A percentile compares a stretch with the other conserved stretches of the same genome.
These are phyloP conservation scores for Numenius arquata DNA, from an alignment of 2,113 vertebrate species.

Conservation along the genomic window DNA sequence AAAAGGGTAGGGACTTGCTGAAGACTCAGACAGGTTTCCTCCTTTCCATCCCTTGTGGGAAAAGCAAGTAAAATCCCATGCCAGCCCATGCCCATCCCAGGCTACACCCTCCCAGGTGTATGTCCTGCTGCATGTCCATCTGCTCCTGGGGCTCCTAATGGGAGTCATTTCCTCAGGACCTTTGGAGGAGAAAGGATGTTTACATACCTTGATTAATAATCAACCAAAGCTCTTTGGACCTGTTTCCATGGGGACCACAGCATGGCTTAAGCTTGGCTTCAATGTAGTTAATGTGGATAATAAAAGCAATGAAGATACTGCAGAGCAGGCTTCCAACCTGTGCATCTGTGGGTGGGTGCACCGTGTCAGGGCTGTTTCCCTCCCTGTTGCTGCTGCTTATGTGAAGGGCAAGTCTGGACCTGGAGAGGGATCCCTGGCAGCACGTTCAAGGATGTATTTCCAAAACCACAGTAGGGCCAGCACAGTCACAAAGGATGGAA, in stretches of 20 bases:
- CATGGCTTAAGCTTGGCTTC: neutral
- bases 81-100: neutral
- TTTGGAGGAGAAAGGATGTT: neutral
- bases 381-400: neutral
- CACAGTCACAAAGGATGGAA: neutral
- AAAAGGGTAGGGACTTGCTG: neutral
- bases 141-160: neutral
- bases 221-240: constrained; percentile 14
- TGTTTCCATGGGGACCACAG: constrained; percentile 55
- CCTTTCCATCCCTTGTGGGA: neutral
- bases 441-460: neutral
- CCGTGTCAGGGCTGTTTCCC: neutral
- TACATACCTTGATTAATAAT: neutral
- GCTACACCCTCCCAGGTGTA: fast-evolving
- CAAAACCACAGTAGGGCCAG: neutral
- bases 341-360: neutral
- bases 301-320: neutral
- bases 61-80: neutral
- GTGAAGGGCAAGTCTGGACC: neutral
- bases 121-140: neutral
- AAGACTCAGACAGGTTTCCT: neutral
- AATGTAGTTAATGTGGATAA: neutral
- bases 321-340: neutral
- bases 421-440: neutral
- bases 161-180: neutral